Percentiles rank a stretch among this genome's conserved stretches.
These are phyloP conservation scores for Tragopan temminckii DNA, from an alignment of 2,797 vertebrate species.

Conservation along the genomic window DNA sequence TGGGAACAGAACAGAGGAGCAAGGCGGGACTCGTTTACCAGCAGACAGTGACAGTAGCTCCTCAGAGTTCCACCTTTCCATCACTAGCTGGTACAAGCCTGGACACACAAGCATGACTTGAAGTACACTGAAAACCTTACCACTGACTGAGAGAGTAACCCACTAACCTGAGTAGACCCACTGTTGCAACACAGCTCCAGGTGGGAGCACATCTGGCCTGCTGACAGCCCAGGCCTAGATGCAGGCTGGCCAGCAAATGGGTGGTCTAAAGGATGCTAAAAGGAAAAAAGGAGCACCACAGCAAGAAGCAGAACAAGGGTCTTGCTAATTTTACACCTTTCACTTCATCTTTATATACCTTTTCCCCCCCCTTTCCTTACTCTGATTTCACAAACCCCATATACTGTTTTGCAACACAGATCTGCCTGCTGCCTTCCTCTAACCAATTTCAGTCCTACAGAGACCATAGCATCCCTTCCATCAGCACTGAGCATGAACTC, in stretches of 20 bases:
- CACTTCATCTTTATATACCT: neutral
- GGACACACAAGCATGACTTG: accelerated
- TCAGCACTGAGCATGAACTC: neutral
- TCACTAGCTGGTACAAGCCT: neutral
- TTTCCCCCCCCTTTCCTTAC: neutral
- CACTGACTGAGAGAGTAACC: neutral
- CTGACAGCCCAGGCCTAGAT: neutral
- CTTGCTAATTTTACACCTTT: neutral
- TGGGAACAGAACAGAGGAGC: neutral
- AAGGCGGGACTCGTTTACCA: neutral
- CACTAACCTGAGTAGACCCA: neutral
- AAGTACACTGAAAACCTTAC: neutral
- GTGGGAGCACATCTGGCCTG: neutral
- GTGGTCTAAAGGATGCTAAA: neutral
- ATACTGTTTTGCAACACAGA: neutral
- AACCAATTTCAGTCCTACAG: neutral
- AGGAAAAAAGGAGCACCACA: neutral
- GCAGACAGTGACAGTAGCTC: neutral
- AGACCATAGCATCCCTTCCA: neutral
- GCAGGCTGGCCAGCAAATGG: neutral
- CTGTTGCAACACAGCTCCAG: neutral
- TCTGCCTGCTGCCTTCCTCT: neutral
- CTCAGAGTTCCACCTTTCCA: neutral
- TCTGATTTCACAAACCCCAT: neutral
- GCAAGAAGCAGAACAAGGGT: neutral